These are phyloP conservation scores for Aricia artaxerxes DNA, from an alignment of 2,888 invertebrate species.

Conservation along the genomic window DNA sequence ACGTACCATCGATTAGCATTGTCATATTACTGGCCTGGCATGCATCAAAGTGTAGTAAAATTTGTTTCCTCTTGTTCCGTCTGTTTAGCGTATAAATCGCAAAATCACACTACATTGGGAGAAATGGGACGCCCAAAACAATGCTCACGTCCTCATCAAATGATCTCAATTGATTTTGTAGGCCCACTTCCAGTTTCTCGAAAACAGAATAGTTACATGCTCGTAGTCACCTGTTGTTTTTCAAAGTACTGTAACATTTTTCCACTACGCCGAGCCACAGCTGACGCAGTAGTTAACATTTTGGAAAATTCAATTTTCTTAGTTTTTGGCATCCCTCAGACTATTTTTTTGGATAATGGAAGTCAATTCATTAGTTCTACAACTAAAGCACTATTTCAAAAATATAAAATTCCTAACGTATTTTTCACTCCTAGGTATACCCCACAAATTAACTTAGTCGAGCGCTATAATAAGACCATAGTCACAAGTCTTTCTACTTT, in stretches of 20 bases:
- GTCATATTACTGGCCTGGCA: constrained; percentile 39
- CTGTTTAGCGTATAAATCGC: constrained; percentile 35
- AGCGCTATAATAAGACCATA: background rate
- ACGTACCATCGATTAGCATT: constrained; percentile 41
- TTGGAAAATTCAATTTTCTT: constrained; percentile 37
- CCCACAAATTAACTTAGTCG: background rate
- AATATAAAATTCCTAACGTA: background rate
- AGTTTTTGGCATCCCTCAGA: constrained; percentile 45
- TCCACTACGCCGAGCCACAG: constrained; percentile 29
- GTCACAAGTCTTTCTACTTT: constrained; percentile 34
- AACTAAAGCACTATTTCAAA: background rate
- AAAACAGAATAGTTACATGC: constrained; percentile 37
- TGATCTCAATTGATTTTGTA: constrained; percentile 38
- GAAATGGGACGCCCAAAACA: constrained; percentile 40
- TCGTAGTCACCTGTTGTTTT: constrained; percentile 41
- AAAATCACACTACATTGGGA: constrained; percentile 36
- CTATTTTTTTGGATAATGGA: constrained; percentile 45
- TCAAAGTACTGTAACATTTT: constrained; percentile 39
- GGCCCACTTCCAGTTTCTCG: constrained; percentile 39
- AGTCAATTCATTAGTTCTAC: constrained; percentile 39
- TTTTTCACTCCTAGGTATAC: background rate
- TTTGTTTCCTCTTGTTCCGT: constrained; percentile 37
- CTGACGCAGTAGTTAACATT: background rate
- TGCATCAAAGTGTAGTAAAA: constrained; percentile 41
- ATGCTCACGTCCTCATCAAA: constrained; percentile 18